A percentile compares a stretch with the other conserved stretches of the same genome.
Conservation (phyloP, 1,140 invertebrate genomes). For the Asbolus verrucosus region DNA sequence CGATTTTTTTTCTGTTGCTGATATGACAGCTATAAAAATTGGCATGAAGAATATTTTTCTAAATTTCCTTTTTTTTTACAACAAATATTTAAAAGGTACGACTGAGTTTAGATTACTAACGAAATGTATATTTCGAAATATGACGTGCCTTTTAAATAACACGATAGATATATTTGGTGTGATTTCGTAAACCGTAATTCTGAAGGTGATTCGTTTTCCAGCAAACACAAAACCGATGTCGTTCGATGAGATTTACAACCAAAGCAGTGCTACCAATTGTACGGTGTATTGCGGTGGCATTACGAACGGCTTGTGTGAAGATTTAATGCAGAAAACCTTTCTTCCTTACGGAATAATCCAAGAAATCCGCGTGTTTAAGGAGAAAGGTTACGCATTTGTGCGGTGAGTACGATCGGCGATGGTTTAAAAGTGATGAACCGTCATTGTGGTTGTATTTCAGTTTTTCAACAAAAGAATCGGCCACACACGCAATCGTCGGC, state of each 20-base stretch:
- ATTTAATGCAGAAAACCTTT: slow-evolving; percentile 96
- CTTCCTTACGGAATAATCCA: slow-evolving; percentile 94
- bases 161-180: neutral
- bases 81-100: no score
- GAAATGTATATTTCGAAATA: no score
- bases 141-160: slow-evolving; percentile 4
- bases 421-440: neutral
- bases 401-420: slow-evolving; percentile 65
- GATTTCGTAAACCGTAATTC: slow-evolving; percentile 20
- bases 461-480: slow-evolving; percentile 96
- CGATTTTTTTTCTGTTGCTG: no score
- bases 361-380: slow-evolving; percentile 98
- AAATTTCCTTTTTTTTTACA: no score
- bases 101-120: no score
- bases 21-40: no score
- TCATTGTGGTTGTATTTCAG: slow-evolving; percentile 72
- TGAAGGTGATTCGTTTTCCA: slow-evolving; percentile 53
- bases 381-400: slow-evolving; percentile 99
- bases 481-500: slow-evolving; percentile 95
- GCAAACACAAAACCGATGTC: slow-evolving; percentile 70
- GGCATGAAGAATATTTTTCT: no score
- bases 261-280: slow-evolving; percentile 98
- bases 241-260: slow-evolving; percentile 90
- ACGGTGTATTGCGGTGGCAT: slow-evolving; percentile 99
- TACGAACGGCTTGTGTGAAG: slow-evolving; percentile 92